Conservation (phyloP, 2,888 invertebrate genomes). For the Papilio demoleus region DNA sequence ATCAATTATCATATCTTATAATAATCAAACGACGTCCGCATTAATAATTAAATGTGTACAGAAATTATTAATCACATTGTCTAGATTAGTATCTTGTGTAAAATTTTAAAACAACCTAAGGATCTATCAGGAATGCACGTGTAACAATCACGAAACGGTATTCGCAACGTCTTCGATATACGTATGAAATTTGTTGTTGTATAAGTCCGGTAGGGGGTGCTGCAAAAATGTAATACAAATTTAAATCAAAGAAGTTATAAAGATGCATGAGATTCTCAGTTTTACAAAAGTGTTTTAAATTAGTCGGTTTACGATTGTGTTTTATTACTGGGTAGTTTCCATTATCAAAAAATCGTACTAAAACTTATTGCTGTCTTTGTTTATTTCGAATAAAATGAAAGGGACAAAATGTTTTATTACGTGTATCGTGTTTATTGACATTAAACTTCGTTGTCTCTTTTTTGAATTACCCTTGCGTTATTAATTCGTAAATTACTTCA, state of each 20-base stretch:
- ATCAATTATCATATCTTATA: conserved; percentile 36
- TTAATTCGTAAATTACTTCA: conserved; percentile 12
- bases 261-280: no score
- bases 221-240: no score
- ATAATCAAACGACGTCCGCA: conserved; percentile 27
- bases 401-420: background rate
- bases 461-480: conserved; percentile 13
- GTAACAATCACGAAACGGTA: no score
- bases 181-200: no score
- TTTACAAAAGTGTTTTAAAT: conserved; percentile 14
- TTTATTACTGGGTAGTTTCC: background rate
- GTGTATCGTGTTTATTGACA: conserved; percentile 16
- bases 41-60: conserved; percentile 32
- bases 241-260: no score
- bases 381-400: background rate
- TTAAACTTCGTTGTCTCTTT: conserved; percentile 19
- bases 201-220: no score
- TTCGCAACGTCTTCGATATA: no score
- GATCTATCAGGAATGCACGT: no score
- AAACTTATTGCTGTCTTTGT: background rate
- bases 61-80: conserved; percentile 25
- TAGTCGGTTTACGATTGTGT: background rate
- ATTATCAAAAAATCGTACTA: background rate
- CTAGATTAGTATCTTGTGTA: conserved; percentile 27
- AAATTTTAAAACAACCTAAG: background rate